A percentile compares a stretch with the other conserved stretches of the same genome.
These are phyloP conservation scores for Cervus canadensis DNA, from an alignment of 2,113 vertebrate genomes.

Conservation along the genomic window DNA sequence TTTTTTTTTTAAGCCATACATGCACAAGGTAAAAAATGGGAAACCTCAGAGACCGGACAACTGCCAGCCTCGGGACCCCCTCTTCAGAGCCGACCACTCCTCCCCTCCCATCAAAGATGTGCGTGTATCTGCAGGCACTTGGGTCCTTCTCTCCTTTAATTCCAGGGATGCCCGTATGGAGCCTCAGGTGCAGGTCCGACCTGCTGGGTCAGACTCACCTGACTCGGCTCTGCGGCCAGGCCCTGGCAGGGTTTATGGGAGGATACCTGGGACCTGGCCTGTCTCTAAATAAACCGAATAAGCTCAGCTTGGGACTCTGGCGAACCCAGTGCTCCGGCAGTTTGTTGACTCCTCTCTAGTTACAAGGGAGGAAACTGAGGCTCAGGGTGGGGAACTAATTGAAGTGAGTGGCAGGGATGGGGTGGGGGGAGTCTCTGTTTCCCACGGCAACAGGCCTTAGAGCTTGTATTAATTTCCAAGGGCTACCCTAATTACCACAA, in stretches of 20 bases:
- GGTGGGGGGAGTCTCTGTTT: background rate
- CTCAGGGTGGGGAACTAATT: background rate
- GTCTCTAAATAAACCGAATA: background rate
- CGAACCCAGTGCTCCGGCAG: background rate
- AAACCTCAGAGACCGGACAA: background rate
- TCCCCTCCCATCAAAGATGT: background rate
- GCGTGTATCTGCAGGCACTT: rapidly evolving
- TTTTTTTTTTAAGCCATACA: background rate
- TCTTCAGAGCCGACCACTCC: background rate
- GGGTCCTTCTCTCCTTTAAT: background rate
- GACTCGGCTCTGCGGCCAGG: background rate
- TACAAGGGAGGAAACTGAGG: background rate
- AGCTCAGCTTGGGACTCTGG: background rate
- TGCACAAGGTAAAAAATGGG: background rate
- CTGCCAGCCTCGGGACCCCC: no score
- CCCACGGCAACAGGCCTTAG: no score
- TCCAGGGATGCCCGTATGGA: background rate
- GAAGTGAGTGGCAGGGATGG: background rate
- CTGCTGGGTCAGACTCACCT: background rate
- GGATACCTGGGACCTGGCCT: background rate
- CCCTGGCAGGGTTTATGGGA: no score
- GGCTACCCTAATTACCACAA: background rate
- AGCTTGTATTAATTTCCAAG: background rate
- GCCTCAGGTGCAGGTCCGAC: background rate
- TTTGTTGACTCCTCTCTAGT: background rate